These are phyloP conservation scores for Montipora capricornis DNA, from an alignment of 64 coral and sea anemone genomes.

Conservation along the genomic window DNA sequence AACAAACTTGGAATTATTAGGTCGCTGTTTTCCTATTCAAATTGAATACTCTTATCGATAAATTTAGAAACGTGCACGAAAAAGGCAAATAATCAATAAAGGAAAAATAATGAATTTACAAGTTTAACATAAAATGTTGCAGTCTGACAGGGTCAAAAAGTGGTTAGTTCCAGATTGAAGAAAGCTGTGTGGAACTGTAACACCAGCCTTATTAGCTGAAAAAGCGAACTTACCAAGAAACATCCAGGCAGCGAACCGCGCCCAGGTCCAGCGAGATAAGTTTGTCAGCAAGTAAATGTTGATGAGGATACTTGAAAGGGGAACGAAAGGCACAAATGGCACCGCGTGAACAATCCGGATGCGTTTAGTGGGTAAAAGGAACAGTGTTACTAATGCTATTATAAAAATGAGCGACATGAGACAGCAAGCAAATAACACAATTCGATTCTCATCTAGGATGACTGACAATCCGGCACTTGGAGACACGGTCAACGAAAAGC, in stretches of 20 bases:
- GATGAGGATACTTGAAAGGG: constrained; percentile 53
- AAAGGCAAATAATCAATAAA: too few species aligned
- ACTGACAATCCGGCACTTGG: background rate
- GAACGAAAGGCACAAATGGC: constrained; percentile 48
- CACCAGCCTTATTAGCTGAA: too few species aligned
- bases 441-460: background rate
- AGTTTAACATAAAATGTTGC: too few species aligned
- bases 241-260: constrained; percentile 67
- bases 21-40: background rate
- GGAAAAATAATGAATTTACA: too few species aligned
- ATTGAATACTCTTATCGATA: background rate
- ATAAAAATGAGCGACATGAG: background rate
- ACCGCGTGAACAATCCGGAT: constrained; percentile 9
- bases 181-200: background rate
- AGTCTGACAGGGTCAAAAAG: too few species aligned
- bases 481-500: constrained; percentile 49
- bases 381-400: constrained; percentile 13
- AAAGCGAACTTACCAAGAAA: constrained; percentile 58
- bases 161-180: too few species aligned
- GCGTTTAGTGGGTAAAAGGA: constrained; percentile 24
- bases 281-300: constrained; percentile 76
- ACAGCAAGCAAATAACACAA: constrained; percentile 20
- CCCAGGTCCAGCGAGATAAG: constrained; percentile 60
- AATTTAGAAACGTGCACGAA: too few species aligned
- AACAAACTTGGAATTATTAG: background rate